Evolutionary conservation across 2,888 invertebrate species (phyloP).

Genomic region (Protonemura montana): DNA sequence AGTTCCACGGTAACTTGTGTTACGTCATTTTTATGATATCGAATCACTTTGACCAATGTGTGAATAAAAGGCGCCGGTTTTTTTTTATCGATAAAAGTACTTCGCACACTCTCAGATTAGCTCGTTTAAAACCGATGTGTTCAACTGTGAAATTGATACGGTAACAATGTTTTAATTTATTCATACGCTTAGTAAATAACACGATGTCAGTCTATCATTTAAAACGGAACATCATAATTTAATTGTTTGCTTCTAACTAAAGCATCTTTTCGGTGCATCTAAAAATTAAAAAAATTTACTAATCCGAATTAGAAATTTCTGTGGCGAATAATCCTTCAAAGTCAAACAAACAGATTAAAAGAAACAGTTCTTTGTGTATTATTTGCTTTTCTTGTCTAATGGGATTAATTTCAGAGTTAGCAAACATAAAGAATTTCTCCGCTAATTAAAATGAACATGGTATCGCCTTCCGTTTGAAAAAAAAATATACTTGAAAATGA

Average conservation of each 20-base stretch:
- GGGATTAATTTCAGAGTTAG: not conserved
- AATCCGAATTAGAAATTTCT: too few species aligned
- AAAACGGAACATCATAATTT: too few species aligned
- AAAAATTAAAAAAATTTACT: too few species aligned
- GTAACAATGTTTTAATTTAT: not conserved
- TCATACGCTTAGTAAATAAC: too few species aligned
- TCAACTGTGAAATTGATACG: not conserved
- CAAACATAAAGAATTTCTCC: not conserved
- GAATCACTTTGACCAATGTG: not conserved
- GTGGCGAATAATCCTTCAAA: too few species aligned
- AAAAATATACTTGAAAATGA: not conserved
- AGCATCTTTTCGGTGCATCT: too few species aligned
- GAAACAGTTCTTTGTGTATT: not conserved
- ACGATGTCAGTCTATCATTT: too few species aligned
- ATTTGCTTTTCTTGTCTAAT: slow-evolving; percentile 7
- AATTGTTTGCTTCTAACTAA: too few species aligned
- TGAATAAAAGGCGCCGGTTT: not conserved
- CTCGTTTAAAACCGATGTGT: not conserved
- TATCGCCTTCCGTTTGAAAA: not conserved
- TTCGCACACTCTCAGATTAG: not conserved
- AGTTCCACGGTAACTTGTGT: too few species aligned
- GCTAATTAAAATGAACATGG: not conserved
- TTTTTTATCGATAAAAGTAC: too few species aligned
- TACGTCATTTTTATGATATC: too few species aligned
- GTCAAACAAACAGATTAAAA: not conserved